Evolutionary conservation across 37 sponge, comb jelly and placozoan genomes (phyloP), one percentile per base, ranked within the genome.

Genomic region (Oscarella lobularis): DNA sequence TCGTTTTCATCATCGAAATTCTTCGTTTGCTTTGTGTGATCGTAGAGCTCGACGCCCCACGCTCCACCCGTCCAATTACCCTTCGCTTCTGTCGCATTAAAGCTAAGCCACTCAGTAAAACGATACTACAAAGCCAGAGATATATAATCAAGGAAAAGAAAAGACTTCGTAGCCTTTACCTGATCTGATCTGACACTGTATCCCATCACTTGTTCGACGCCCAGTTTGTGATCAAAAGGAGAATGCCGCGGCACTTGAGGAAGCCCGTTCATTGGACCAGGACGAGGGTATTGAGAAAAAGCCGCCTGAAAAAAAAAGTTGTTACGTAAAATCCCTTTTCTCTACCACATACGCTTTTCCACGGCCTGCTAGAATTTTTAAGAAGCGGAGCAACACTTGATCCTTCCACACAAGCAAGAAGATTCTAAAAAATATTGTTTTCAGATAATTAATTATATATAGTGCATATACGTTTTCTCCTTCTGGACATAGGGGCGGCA

Each of bases 341-440:
- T n/a, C n/a, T n/a, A n/a, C n/a, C n/a, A n/a, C n/a, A n/a, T 29
- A 68, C 71, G n/a, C 31, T 68, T 14, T 68, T 68, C 71, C 71
- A 68, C 29, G 6, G 6, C 71, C 31, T 31, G 33, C 31, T 20
- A 4, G 71, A 34, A 68, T 20, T 5, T 68, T 5, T 68, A 5
- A 68, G 6, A 5, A 68, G 29, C 29, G 71, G 71, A 32, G 71
- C 71, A n/a, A 14, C 6, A 20, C 71, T 68, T 4, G 29, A n/a
- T n/a, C 71, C 71, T 14, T 68, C 71, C n/a, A 68, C 71, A 68
- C 71, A 68, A 48, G 60, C 20, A 20, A 48, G 60, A 27, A 48
- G 14, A 20, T 48, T 20, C 60, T 48, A 20, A n/a, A n/a, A n/a
- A n/a, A n/a, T n/a, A n/a, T n/a, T n/a, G n/a, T n/a, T n/a, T n/a